Percentiles rank a stretch among this genome's conserved stretches.
These are phyloP conservation scores for Synchiropus splendidus DNA, from an alignment of 2,113 vertebrate genomes.

Conservation along the genomic window DNA sequence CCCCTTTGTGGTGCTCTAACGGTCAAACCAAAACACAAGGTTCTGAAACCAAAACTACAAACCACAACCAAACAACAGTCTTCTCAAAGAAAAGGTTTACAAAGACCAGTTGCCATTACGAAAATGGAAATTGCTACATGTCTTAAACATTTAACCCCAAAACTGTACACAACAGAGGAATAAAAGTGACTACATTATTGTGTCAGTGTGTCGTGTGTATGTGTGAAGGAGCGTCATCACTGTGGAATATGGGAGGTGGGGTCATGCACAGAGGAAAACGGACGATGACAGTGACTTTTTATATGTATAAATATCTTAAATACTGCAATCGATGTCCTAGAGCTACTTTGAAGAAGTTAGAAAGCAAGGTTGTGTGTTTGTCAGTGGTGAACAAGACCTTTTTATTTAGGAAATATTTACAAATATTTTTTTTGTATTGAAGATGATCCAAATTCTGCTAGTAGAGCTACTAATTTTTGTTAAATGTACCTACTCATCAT, in stretches of 20 bases:
- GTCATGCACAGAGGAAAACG: constrained; percentile 2
- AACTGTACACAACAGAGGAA: constrained; percentile 37
- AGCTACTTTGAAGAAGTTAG: neutral
- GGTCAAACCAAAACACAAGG: constrained; percentile 60
- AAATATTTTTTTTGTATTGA: too few relatives aligned
- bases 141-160: constrained; percentile 27
- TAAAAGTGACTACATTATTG: too few relatives aligned
- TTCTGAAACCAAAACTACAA: constrained; percentile 37
- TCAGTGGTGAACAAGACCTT: neutral
- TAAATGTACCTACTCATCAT: too few relatives aligned
- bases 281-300: constrained; percentile 12
- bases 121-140: constrained; percentile 61
- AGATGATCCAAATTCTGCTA: too few relatives aligned
- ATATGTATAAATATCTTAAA: constrained; percentile 11
- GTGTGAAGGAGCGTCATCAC: constrained; percentile 28
- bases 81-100: constrained; percentile 24
- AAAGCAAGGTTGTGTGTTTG: constrained; percentile 3
- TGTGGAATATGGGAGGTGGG: too few relatives aligned
- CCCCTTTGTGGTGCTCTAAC: constrained; percentile 52
- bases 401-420: too few relatives aligned
- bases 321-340: constrained; percentile 5
- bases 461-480: too few relatives aligned
- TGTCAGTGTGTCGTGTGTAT: too few relatives aligned
- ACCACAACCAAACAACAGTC: constrained; percentile 43
- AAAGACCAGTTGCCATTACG: constrained; percentile 11